These are phyloP conservation scores for Trichonephila clavata DNA, from an alignment of 1,140 invertebrate genomes.

Conservation along the genomic window DNA sequence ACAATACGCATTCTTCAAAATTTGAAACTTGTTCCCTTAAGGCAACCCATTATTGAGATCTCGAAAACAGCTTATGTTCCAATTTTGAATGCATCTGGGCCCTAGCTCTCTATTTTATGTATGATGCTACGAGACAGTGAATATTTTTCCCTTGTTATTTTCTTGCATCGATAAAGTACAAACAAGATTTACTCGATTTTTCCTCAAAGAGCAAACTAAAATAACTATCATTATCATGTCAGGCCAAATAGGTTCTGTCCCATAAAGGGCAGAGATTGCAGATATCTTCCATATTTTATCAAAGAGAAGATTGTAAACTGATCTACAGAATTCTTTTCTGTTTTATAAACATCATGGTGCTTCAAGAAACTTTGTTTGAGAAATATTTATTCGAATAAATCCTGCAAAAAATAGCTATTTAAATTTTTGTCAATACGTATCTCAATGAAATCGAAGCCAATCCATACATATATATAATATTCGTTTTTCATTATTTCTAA, in stretches of 20 bases:
- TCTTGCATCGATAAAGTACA: slow-evolving; percentile 23
- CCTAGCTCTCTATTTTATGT: not conserved
- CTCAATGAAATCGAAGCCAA: too few species aligned
- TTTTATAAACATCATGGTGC: not conserved
- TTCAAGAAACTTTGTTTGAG: not conserved
- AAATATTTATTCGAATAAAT: not conserved
- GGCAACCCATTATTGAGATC: slow-evolving; percentile 5
- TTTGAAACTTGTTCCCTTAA: not conserved
- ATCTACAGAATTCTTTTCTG: not conserved
- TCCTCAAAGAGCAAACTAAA: slow-evolving; percentile 16
- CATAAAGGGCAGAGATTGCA: slow-evolving; percentile 14
- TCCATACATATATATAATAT: too few species aligned
- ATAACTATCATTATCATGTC: slow-evolving; percentile 39
- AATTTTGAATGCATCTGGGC: not conserved
- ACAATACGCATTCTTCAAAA: not conserved
- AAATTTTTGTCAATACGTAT: too few species aligned
- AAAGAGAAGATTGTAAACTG: not conserved
- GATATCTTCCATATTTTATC: slow-evolving; percentile 4
- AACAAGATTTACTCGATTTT: slow-evolving; percentile 22
- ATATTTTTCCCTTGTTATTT: slow-evolving; percentile 17
- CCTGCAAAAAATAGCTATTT: too few species aligned
- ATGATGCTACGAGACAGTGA: not conserved
- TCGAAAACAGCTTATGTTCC: not conserved
- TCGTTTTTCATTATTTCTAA: too few species aligned
- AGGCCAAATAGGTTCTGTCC: slow-evolving; percentile 16